phyloP scores from a whole-genome alignment of 2,797 vertebrate species.

The Tragelaphus eurycerus region DNA sequence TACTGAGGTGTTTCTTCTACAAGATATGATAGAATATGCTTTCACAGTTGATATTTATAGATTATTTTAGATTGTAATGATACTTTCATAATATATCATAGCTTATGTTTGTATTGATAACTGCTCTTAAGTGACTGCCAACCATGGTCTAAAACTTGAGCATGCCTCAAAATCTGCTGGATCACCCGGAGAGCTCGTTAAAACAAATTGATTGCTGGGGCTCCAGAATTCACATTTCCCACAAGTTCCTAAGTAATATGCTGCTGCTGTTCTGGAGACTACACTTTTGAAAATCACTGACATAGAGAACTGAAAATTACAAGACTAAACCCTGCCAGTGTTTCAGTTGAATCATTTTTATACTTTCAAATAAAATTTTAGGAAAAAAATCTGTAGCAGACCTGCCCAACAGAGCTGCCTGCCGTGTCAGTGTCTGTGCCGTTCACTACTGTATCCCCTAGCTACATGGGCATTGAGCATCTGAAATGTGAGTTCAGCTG shows the following conservation, averaged over 20 bases:
- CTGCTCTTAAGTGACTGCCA: slow-evolving; percentile 8
- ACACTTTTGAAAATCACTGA: neutral
- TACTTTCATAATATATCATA: neutral
- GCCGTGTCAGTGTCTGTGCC: neutral
- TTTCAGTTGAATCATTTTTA: neutral
- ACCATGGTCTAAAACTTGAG: slow-evolving; percentile 2
- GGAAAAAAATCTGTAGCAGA: neutral
- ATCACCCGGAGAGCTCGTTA: neutral
- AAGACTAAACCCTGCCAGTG: neutral
- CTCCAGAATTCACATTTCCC: neutral
- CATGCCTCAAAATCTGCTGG: neutral
- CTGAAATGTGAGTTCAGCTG: neutral
- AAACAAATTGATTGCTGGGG: neutral
- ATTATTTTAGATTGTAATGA: neutral
- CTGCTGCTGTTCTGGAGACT: neutral
- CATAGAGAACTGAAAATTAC: neutral
- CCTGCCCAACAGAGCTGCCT: neutral
- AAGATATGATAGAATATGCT: neutral
- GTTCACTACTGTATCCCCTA: neutral
- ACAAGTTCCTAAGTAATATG: neutral
- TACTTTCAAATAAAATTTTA: slow-evolving; percentile 12
- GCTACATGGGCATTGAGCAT: neutral
- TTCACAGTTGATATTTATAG: neutral
- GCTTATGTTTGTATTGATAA: neutral
- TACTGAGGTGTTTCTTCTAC: slow-evolving; percentile 7